Evolutionary conservation across 1,140 invertebrate genomes (phyloP).

Genomic region (Caenorhabditis briggsae): DNA sequence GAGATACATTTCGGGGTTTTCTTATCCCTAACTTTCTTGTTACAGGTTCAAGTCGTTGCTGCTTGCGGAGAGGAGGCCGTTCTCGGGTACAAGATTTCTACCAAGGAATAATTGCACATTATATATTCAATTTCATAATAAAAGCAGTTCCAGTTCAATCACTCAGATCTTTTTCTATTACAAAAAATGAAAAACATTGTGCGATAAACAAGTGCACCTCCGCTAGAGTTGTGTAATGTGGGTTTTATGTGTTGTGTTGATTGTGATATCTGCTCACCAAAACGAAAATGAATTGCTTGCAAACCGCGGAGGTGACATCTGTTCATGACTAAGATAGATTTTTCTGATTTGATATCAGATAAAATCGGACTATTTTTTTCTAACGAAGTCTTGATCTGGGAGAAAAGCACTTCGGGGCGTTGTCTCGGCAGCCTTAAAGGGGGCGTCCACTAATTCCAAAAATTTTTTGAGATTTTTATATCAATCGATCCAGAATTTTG

Average conservation of each 20-base stretch:
- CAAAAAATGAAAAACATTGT: conserved; percentile 8
- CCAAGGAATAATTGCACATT: conserved; percentile 64
- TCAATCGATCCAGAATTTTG: not conserved
- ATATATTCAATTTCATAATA: conserved; percentile 49
- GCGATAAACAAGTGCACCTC: conserved; percentile 37
- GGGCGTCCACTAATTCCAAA: too few species aligned
- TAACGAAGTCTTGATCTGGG: too few species aligned
- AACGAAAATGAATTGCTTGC: conserved; percentile 52
- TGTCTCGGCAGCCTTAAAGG: too few species aligned
- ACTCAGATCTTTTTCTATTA: not conserved
- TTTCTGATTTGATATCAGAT: not conserved
- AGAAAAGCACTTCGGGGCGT: too few species aligned
- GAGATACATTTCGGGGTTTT: conserved; percentile 28
- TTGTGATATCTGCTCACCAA: conserved; percentile 55
- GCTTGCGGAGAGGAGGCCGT: conserved; percentile 76
- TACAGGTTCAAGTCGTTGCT: conserved; percentile 70
- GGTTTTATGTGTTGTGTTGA: conserved; percentile 52
- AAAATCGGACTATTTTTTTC: not conserved
- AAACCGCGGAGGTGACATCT: conserved; percentile 34
- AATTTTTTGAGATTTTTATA: too few species aligned
- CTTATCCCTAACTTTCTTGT: conserved; percentile 37
- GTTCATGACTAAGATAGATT: not conserved
- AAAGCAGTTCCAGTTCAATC: conserved; percentile 28
- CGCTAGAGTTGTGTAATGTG: conserved; percentile 12
- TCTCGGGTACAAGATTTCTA: conserved; percentile 76